Conservation (phyloP, 2,113 vertebrate genomes). For the Platycercus adscitus region DNA sequence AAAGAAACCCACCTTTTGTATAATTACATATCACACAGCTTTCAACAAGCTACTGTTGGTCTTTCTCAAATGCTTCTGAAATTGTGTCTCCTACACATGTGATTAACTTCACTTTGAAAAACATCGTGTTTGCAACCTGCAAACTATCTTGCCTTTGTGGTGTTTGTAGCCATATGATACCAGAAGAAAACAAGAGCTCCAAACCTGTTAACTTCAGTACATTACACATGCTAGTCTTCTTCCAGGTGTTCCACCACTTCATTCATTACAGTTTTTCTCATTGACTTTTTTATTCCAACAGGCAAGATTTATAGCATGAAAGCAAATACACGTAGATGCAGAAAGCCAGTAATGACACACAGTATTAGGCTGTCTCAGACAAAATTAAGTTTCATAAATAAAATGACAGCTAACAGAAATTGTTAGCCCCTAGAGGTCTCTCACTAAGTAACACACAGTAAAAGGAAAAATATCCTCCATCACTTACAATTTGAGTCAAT, state of each 20-base stretch:
- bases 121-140: neutral
- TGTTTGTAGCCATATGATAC: neutral
- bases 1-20: neutral
- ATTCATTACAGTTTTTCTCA: neutral
- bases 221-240: neutral
- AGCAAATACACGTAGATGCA: neutral
- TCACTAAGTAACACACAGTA: neutral
- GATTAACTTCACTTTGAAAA: neutral
- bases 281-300: neutral
- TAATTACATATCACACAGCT: neutral
- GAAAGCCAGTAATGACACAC: neutral
- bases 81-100: neutral
- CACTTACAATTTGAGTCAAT: neutral
- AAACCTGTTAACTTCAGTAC: neutral
- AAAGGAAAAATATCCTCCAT: neutral
- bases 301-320: neutral
- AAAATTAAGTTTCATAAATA: neutral
- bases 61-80: neutral
- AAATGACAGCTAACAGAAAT: neutral
- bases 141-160: neutral
- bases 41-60: neutral
- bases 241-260: neutral
- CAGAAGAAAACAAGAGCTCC: neutral
- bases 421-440: neutral
- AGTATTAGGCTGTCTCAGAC: neutral